Evolutionary conservation across 2,113 vertebrate species (phyloP).

Genomic region (Burhinus bistriatus): DNA sequence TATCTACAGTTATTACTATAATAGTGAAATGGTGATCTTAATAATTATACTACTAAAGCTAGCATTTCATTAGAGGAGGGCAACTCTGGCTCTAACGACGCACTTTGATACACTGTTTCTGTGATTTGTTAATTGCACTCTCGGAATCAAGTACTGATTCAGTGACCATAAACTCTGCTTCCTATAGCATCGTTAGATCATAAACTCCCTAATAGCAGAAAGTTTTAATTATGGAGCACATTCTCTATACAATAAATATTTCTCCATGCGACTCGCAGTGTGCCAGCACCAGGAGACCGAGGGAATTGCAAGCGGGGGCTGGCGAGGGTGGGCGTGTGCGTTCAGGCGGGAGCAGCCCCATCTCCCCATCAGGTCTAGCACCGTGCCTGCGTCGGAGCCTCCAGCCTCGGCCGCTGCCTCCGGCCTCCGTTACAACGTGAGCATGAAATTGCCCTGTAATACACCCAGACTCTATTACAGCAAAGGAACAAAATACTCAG

Average conservation of each 20-base stretch:
- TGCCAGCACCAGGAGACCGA: neutral
- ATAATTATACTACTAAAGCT: neutral
- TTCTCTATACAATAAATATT: neutral
- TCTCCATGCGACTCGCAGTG: neutral
- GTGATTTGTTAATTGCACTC: neutral
- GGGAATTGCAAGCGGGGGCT: neutral
- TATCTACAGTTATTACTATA: neutral
- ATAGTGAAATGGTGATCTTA: neutral
- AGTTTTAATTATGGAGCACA: neutral
- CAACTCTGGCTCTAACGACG: neutral
- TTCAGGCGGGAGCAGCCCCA: accelerated
- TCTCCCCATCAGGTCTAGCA: neutral
- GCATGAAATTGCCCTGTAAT: accelerated
- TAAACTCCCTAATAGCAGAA: neutral
- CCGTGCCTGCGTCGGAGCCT: neutral
- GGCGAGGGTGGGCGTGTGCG: neutral
- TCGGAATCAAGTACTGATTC: neutral
- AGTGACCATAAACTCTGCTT: neutral
- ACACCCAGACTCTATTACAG: neutral
- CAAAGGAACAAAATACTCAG: neutral
- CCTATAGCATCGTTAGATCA: neutral
- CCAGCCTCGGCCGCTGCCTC: neutral
- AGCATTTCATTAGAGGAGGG: neutral
- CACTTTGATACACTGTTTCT: neutral
- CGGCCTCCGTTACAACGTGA: accelerated